Conservation (phyloP, 2,888 invertebrate species). For the Lamellibrachia columna region DNA sequence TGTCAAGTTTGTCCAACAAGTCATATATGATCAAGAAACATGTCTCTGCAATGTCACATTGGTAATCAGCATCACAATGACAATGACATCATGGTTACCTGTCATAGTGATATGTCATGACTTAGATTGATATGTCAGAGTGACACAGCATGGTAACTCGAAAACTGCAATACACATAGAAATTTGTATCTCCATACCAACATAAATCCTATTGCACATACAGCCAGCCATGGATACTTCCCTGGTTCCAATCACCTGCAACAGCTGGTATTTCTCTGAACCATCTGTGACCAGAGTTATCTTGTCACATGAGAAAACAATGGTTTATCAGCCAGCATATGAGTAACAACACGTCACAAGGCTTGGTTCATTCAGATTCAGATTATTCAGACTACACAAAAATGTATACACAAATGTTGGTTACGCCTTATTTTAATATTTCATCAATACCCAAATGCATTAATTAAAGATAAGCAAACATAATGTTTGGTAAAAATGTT, state of each 20-base stretch:
- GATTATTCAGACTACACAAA: background rate
- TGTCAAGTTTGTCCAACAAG: background rate
- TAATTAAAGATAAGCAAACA: background rate
- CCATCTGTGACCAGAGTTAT: conserved; percentile 3
- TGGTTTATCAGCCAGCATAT: background rate
- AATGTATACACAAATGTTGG: background rate
- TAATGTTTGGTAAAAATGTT: background rate
- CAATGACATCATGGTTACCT: background rate
- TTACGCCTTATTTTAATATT: background rate
- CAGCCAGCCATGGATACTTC: background rate
- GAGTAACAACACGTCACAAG: background rate
- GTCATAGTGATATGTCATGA: background rate
- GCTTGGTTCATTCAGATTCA: background rate
- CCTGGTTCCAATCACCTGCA: background rate
- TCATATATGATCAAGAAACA: background rate
- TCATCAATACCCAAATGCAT: background rate
- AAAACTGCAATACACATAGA: background rate
- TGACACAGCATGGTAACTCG: background rate
- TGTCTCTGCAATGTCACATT: background rate
- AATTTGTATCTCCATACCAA: background rate
- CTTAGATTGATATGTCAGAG: background rate
- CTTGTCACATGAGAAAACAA: conserved; percentile 4
- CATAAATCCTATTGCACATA: background rate
- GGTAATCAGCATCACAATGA: background rate
- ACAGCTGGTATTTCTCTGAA: background rate